These are phyloP conservation scores for Orthosia incerta DNA, from an alignment of 2,888 invertebrate genomes.

Conservation along the genomic window DNA sequence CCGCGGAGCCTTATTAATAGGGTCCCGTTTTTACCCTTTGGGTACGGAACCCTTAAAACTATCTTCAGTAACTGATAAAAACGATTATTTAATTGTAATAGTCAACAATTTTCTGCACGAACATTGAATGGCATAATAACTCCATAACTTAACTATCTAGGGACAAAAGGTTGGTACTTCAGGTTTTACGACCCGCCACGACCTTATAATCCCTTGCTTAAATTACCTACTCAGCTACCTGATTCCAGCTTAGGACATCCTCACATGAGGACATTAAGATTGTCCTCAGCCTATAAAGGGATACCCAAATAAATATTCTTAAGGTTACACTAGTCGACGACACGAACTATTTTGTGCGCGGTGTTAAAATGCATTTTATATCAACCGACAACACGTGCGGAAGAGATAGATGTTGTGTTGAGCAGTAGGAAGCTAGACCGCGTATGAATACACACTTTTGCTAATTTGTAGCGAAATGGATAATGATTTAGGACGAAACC, in stretches of 20 bases:
- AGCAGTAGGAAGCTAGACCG: too few relatives aligned
- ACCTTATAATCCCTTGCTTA: constrained; percentile 22
- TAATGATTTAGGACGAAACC: too few relatives aligned
- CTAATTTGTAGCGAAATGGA: too few relatives aligned
- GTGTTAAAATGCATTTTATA: too few relatives aligned
- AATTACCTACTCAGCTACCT: constrained; percentile 6
- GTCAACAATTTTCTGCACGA: constrained; percentile 9
- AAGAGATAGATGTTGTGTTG: too few relatives aligned
- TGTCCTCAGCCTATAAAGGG: constrained; percentile 10
- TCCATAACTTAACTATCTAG: constrained; percentile 7
- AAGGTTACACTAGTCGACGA: too few relatives aligned
- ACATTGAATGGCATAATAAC: constrained; percentile 13
- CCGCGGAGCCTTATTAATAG: too few relatives aligned
- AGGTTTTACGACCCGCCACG: constrained; percentile 18
- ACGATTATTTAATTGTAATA: too few relatives aligned
- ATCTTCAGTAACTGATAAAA: constrained; percentile 24
- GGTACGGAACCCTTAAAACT: constrained; percentile 17
- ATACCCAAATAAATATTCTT: constrained; percentile 40
- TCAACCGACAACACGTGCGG: too few relatives aligned
- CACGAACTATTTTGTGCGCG: too few relatives aligned
- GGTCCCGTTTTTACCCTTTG: too few relatives aligned
- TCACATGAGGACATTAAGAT: constrained; percentile 33
- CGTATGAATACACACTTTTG: too few relatives aligned
- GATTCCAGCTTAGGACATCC: constrained; percentile 12
- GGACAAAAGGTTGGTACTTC: not conserved